A percentile compares a stretch with the other conserved stretches of the same genome.
phyloP scores from a whole-genome alignment of 53 echinoderm and acorn worm species.

The Zoroaster sp. region DNA sequence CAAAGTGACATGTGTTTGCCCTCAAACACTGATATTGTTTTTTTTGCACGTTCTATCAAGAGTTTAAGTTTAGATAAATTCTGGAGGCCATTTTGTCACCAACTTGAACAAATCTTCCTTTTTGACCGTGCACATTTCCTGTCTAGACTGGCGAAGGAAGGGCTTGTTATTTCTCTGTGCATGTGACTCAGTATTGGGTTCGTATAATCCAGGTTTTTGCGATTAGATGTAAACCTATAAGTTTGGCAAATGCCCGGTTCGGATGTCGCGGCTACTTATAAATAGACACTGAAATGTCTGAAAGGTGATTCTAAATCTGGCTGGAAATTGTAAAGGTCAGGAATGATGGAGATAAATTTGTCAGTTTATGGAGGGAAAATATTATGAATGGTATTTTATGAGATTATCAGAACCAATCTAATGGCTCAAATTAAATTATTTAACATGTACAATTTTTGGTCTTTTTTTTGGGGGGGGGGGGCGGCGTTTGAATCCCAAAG shows the following conservation, averaged over 20 bases:
- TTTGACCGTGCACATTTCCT: conserved; percentile 33
- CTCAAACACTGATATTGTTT: neutral
- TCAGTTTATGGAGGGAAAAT: too few relatives aligned
- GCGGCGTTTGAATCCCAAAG: too few relatives aligned
- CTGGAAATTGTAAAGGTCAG: neutral
- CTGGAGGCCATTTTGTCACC: conserved; percentile 9
- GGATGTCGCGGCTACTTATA: neutral
- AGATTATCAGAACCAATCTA: too few relatives aligned
- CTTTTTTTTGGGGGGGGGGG: too few relatives aligned
- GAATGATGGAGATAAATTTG: neutral
- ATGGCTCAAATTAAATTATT: too few relatives aligned
- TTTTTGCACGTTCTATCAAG: neutral
- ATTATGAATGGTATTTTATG: too few relatives aligned
- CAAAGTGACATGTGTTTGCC: neutral
- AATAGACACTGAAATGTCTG: neutral
- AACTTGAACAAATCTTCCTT: neutral
- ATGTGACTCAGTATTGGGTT: neutral
- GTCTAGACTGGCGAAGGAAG: conserved; percentile 40
- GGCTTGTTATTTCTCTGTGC: neutral
- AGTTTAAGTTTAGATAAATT: neutral
- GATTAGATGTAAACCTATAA: neutral
- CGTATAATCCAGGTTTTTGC: neutral
- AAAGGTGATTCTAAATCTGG: neutral
- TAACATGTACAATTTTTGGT: too few relatives aligned
- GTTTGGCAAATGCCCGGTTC: neutral